These are phyloP conservation scores for Petrolisthes manimaculis DNA, from an alignment of 2,888 invertebrate species.

Conservation along the genomic window DNA sequence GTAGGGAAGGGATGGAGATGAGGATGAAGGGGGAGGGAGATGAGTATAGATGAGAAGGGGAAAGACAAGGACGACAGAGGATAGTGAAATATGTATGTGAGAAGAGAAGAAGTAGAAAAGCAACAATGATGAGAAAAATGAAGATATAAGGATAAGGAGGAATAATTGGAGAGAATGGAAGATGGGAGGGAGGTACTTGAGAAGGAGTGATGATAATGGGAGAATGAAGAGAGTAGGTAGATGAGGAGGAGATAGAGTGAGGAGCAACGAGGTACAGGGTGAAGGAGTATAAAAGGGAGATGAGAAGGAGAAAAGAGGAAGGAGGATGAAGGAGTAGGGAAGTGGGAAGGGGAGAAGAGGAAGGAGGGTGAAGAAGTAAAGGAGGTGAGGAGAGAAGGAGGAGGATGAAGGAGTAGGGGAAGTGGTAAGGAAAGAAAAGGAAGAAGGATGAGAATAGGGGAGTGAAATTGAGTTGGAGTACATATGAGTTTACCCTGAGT, in stretches of 20 bases:
- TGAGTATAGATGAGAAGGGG: not conserved
- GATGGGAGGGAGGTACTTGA: no score
- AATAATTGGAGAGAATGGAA: not conserved
- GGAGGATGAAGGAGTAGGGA: not conserved
- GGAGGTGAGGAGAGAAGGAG: not conserved
- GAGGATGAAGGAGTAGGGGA: not conserved
- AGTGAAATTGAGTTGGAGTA: not conserved
- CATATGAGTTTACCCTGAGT: no score
- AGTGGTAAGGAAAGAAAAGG: not conserved
- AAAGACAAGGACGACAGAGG: not conserved
- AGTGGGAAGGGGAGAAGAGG: not conserved
- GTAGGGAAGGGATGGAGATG: not conserved
- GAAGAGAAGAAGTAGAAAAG: not conserved
- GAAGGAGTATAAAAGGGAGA: not conserved
- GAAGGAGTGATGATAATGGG: no score
- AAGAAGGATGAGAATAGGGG: not conserved
- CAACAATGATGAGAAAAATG: not conserved
- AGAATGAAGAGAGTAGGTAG: not conserved
- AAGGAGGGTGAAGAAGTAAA: not conserved
- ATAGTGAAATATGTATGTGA: not conserved
- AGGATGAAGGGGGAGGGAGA: not conserved
- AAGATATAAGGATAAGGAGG: not conserved
- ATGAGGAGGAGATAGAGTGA: not conserved
- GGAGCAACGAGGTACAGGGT: not conserved
- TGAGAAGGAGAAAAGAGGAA: not conserved